A percentile compares a stretch with the other conserved stretches of the same genome.
phyloP scores from a whole-genome alignment of 2,888 invertebrate genomes.

The Melinopterus prodromus region DNA sequence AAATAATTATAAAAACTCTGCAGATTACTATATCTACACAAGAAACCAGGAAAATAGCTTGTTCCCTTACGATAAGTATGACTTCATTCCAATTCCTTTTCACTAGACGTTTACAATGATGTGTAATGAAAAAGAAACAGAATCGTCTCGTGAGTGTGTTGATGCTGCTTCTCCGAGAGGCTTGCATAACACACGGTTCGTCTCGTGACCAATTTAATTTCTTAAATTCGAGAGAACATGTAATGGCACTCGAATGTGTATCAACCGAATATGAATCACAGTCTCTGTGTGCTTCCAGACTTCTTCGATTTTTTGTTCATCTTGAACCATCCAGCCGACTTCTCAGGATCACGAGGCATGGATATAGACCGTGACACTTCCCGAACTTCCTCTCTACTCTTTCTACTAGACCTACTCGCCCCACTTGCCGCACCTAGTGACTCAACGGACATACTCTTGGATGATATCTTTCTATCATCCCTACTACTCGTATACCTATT shows the following conservation, averaged over 20 bases:
- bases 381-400: slow-evolving; percentile 53
- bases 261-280: slow-evolving; percentile 46
- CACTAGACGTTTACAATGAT: slow-evolving; percentile 49
- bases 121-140: slow-evolving; percentile 55
- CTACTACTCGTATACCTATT: slow-evolving; percentile 54
- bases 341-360: slow-evolving; percentile 76
- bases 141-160: slow-evolving; percentile 39
- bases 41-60: slow-evolving; percentile 17
- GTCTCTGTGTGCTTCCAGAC: slow-evolving; percentile 52
- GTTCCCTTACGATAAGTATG: slow-evolving; percentile 20
- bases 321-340: slow-evolving; percentile 79
- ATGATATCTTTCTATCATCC: slow-evolving; percentile 55
- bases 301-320: slow-evolving; percentile 64
- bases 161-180: not conserved
- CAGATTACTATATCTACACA: slow-evolving; percentile 25
- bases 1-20: not conserved
- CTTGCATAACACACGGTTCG: slow-evolving; percentile 30
- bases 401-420: slow-evolving; percentile 41
- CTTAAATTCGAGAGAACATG: slow-evolving; percentile 38
- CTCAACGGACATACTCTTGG: slow-evolving; percentile 71
- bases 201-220: slow-evolving; percentile 35
- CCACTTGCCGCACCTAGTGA: slow-evolving; percentile 64
- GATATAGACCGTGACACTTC: slow-evolving; percentile 73
- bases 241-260: slow-evolving; percentile 35
- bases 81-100: slow-evolving; percentile 52